Conservation (phyloP, 2,113 vertebrate genomes). For the Phylloscopus trochilus region DNA sequence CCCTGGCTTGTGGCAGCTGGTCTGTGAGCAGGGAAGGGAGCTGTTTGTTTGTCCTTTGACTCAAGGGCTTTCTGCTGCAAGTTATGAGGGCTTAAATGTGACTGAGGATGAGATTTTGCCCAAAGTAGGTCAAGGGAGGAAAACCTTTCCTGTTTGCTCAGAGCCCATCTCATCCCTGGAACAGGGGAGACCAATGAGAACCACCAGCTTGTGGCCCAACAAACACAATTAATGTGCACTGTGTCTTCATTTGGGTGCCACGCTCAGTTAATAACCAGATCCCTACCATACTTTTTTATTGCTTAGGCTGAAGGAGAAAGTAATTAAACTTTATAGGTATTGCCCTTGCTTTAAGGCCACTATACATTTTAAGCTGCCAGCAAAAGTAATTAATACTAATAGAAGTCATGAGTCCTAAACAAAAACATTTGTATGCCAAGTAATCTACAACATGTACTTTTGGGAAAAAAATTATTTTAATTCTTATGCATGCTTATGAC, state of each 20-base stretch:
- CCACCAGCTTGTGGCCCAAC: conserved; percentile 4
- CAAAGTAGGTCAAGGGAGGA: conserved; percentile 23
- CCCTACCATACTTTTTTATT: conserved; percentile 52
- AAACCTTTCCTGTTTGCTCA: background rate
- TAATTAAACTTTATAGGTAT: conserved; percentile 65
- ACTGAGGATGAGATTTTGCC: background rate
- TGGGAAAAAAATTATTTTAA: background rate
- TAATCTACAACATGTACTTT: background rate
- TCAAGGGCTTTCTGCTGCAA: background rate
- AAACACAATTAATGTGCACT: conserved; percentile 31
- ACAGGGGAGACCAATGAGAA: background rate
- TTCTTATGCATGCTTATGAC: background rate
- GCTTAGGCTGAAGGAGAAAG: conserved; percentile 59
- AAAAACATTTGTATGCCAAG: conserved; percentile 25
- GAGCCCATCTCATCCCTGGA: background rate
- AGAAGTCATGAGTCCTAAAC: conserved; percentile 40
- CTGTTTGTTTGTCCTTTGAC: background rate
- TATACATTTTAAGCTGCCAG: conserved; percentile 12
- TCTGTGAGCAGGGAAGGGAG: background rate
- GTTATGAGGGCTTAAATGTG: background rate
- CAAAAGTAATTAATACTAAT: conserved; percentile 57
- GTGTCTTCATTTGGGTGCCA: conserved; percentile 64
- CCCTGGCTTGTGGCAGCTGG: background rate
- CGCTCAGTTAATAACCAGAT: conserved; percentile 59
- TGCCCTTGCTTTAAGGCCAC: conserved; percentile 60